A percentile compares a stretch with the other conserved stretches of the same genome.
Evolutionary conservation across 2,113 vertebrate species (phyloP).

Genomic region (Atrichornis clamosus): DNA sequence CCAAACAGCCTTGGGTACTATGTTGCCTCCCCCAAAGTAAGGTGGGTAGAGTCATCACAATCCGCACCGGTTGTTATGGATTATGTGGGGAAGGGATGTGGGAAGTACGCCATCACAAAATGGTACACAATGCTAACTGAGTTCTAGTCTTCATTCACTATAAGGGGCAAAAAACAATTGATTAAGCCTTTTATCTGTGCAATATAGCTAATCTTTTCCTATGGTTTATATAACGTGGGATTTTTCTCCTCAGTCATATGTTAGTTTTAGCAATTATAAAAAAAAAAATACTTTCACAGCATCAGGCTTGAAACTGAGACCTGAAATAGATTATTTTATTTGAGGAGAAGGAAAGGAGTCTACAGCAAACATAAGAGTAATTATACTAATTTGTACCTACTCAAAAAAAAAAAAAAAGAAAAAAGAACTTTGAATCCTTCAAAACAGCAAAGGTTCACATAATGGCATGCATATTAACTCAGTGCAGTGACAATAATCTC

Average conservation of each 20-base stretch:
- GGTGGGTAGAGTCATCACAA: background rate
- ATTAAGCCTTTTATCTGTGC: background rate
- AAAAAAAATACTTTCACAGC: background rate
- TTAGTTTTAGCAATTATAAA: background rate
- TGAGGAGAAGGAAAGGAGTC: background rate
- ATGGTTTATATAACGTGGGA: background rate
- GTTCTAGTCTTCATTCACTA: background rate
- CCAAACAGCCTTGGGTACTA: background rate
- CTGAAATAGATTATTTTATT: background rate
- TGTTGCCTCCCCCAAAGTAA: background rate
- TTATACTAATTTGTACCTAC: background rate
- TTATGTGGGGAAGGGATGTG: background rate
- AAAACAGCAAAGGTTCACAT: background rate
- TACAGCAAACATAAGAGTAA: background rate
- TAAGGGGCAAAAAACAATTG: background rate
- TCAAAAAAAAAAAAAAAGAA: background rate
- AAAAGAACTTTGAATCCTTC: background rate
- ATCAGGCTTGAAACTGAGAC: background rate
- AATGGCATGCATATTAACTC: background rate
- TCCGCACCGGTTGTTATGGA: background rate
- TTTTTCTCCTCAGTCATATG: background rate
- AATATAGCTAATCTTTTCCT: background rate
- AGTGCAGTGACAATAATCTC: background rate
- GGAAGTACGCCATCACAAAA: background rate
- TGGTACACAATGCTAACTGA: background rate